phyloP scores from a whole-genome alignment of 2,888 invertebrate genomes.

The Aspidapion aeneum region DNA sequence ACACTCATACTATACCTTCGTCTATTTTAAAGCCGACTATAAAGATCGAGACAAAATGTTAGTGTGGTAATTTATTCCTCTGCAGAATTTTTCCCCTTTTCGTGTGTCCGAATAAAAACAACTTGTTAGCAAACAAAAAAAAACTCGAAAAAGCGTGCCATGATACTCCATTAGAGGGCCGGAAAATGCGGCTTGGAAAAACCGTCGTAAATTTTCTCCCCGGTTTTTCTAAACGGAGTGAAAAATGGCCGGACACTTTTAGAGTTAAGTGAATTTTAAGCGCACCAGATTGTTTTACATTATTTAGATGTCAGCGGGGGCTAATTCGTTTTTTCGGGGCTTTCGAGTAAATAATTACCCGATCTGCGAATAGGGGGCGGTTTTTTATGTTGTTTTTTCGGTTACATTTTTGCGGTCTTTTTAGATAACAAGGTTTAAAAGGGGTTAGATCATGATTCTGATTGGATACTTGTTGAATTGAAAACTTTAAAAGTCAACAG shows the following conservation, averaged over 20 bases:
- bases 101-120: slow-evolving; percentile 10
- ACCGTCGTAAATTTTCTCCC: slow-evolving; percentile 29
- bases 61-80: no score
- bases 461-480: no score
- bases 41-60: no score
- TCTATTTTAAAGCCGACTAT: no score
- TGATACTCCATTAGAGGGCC: slow-evolving; percentile 23
- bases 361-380: background rate
- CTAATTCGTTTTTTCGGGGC: slow-evolving; percentile 2
- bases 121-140: background rate
- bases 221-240: slow-evolving; percentile 32
- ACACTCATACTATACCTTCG: no score
- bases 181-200: slow-evolving; percentile 22
- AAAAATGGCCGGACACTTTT: slow-evolving; percentile 46
- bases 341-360: background rate
- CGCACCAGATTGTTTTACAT: slow-evolving; percentile 43
- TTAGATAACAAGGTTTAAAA: background rate
- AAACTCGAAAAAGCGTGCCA: slow-evolving; percentile 15
- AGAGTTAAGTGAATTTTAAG: slow-evolving; percentile 46
- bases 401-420: background rate
- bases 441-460: no score
- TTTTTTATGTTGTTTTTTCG: background rate
- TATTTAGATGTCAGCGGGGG: slow-evolving; percentile 35
- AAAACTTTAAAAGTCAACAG: no score
- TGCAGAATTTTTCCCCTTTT: slow-evolving; percentile 10